A percentile compares a stretch with the other conserved stretches of the same genome.
Evolutionary conservation across 2,797 vertebrate species (phyloP).

Genomic region (Glyptemys insculpta): DNA sequence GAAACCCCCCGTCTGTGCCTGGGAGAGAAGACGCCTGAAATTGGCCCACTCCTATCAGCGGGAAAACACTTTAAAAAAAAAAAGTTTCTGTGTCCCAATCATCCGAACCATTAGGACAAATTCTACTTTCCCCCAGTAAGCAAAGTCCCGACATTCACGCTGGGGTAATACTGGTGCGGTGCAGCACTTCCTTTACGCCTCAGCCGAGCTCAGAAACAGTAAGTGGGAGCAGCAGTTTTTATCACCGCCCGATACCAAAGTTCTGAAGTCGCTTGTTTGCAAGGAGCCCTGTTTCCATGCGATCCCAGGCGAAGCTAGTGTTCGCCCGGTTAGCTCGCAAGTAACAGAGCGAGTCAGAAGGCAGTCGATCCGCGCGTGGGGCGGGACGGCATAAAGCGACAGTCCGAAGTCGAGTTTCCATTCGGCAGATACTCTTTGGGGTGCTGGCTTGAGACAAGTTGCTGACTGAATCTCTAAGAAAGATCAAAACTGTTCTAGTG

Average conservation of each 20-base stretch:
- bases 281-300: fast-evolving
- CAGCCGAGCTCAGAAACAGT: fast-evolving
- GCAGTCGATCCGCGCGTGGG: not conserved
- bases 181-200: not conserved
- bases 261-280: not conserved
- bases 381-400: fast-evolving
- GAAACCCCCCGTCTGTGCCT: not conserved
- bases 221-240: fast-evolving
- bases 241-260: fast-evolving
- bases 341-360: not conserved
- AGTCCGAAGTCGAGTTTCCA: fast-evolving
- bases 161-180: not conserved
- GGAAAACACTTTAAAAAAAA: not conserved
- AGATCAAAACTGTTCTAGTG: not conserved
- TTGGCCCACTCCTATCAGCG: not conserved
- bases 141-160: not conserved
- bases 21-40: not conserved
- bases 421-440: fast-evolving
- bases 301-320: not conserved
- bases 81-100: fast-evolving
- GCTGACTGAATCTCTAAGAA: not conserved
- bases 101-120: not conserved
- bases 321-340: not conserved
- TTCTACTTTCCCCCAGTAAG: not conserved
- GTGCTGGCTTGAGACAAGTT: fast-evolving